These are phyloP conservation scores for Ameiurus melas DNA, from an alignment of 2,113 vertebrate genomes.

Conservation along the genomic window DNA sequence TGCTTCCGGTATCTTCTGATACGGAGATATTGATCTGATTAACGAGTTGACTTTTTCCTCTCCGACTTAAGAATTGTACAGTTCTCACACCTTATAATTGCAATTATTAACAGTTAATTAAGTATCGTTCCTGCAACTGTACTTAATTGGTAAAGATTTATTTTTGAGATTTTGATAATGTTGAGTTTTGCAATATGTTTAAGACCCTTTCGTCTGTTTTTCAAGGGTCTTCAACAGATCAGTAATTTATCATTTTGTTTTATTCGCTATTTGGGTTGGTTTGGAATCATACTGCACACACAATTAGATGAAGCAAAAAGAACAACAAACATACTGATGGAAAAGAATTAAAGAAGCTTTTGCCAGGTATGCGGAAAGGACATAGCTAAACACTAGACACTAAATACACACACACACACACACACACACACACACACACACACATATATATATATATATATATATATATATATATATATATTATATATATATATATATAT, in stretches of 20 bases:
- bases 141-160: not conserved
- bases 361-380: too few species aligned
- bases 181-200: not conserved
- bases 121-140: not conserved
- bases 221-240: not conserved
- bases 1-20: constrained; percentile 54
- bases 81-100: not conserved
- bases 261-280: not conserved
- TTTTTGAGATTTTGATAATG: not conserved
- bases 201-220: not conserved
- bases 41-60: not conserved
- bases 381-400: too few species aligned
- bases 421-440: too few species aligned
- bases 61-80: not conserved
- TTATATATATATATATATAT: not conserved
- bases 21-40: constrained; percentile 30
- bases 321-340: too few species aligned
- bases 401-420: too few species aligned
- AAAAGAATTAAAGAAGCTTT: too few species aligned
- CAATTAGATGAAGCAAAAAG: not conserved
- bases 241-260: not conserved
- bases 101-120: not conserved
- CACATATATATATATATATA: not conserved
- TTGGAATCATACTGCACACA: not conserved
- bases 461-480: not conserved